phyloP scores from a whole-genome alignment of 2,113 vertebrate species.

The Mus pahari region DNA sequence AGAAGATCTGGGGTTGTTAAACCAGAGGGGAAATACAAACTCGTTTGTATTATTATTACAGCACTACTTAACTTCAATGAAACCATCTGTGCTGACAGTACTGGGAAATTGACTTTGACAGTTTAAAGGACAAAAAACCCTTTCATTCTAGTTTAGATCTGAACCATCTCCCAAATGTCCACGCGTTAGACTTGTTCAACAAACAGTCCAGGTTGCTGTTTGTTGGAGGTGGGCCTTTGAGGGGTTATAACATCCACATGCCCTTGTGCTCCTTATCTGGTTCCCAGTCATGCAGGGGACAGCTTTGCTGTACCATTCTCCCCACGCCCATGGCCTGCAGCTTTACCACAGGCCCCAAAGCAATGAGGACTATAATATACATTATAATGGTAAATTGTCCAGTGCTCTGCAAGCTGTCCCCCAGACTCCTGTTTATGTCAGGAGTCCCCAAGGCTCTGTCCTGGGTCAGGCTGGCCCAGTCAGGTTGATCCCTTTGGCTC shows the following conservation, averaged over 20 bases:
- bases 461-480: background rate
- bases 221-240: background rate
- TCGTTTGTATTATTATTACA: slow-evolving; percentile 76
- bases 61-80: slow-evolving; percentile 73
- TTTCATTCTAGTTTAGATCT: background rate
- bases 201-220: background rate
- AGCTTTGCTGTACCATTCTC: background rate
- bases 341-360: background rate
- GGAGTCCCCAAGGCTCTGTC: background rate
- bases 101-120: slow-evolving; percentile 54
- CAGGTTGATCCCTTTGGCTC: background rate
- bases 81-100: slow-evolving; percentile 68
- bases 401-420: background rate
- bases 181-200: background rate
- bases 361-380: background rate
- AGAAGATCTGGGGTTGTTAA: background rate
- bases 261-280: background rate
- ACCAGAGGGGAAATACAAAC: background rate
- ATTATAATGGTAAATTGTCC: background rate
- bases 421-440: background rate
- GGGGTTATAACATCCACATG: no score
- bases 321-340: background rate
- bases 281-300: background rate
- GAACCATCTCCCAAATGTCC: background rate
- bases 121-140: slow-evolving; percentile 52